Percentiles rank a stretch among this genome's conserved stretches.
Conservation (phyloP, 2,888 invertebrate genomes). For the Agonopterix alstromeriana region DNA sequence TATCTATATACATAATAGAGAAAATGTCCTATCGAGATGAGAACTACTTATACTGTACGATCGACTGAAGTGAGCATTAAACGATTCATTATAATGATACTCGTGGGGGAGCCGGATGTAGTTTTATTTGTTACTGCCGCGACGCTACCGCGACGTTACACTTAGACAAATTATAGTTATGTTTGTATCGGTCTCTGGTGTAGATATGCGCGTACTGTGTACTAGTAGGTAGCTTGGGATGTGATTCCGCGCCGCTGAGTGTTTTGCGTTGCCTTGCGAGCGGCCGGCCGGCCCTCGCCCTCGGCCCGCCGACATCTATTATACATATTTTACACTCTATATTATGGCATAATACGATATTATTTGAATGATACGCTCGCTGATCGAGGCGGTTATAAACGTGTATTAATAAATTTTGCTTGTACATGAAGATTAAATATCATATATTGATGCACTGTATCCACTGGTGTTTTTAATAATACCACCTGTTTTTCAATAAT, state of each 20-base stretch:
- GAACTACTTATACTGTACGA: conserved; percentile 64
- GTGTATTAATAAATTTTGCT: conserved; percentile 81
- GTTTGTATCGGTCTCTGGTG: conserved; percentile 35
- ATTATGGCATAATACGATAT: conserved; percentile 76
- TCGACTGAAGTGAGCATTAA: conserved; percentile 67
- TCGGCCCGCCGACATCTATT: conserved; percentile 41
- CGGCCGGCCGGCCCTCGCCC: conserved; percentile 17
- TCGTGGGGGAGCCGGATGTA: conserved; percentile 57
- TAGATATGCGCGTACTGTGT: conserved; percentile 21
- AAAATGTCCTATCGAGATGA: conserved; percentile 70
- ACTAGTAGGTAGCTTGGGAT: conserved; percentile 60
- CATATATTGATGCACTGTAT: conserved; percentile 85
- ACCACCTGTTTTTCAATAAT: conserved; percentile 58
- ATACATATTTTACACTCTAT: conserved; percentile 66
- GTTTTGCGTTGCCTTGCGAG: conserved; percentile 50
- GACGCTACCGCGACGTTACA: conserved; percentile 27
- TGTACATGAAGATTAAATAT: conserved; percentile 87
- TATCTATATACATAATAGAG: conserved; percentile 74
- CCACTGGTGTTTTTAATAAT: conserved; percentile 71
- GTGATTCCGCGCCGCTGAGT: conserved; percentile 47
- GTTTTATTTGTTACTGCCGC: conserved; percentile 54
- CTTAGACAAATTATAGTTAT: conserved; percentile 48
- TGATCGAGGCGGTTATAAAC: conserved; percentile 55
- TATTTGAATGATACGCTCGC: conserved; percentile 51
- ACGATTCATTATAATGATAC: conserved; percentile 57